Percentiles rank a stretch among this genome's conserved stretches.
Conservation (phyloP, 2,888 invertebrate genomes). For the Poecilus cupreus region DNA sequence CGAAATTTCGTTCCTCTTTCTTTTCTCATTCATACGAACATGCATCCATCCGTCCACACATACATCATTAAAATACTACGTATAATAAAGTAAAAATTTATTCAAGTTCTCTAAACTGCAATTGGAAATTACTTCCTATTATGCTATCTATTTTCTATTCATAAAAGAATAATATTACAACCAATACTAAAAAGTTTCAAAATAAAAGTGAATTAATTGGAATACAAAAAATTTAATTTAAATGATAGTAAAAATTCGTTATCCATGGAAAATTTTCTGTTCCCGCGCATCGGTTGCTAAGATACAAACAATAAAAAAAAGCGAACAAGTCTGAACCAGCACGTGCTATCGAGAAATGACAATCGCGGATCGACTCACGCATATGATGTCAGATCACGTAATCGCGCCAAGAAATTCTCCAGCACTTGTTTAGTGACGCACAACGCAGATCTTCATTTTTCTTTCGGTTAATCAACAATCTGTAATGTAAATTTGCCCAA, state of each 20-base stretch:
- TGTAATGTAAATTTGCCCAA: not conserved
- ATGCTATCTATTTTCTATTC: too few relatives aligned
- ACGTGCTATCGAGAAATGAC: slow-evolving; percentile 24
- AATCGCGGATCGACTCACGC: slow-evolving; percentile 29
- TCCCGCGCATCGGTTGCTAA: slow-evolving; percentile 16
- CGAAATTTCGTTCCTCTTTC: too few relatives aligned
- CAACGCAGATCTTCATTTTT: not conserved
- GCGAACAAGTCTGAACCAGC: slow-evolving; percentile 34
- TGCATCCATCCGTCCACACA: too few relatives aligned
- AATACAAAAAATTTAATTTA: not conserved
- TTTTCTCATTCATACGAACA: too few relatives aligned
- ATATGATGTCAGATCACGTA: slow-evolving; percentile 18
- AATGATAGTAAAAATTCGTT: slow-evolving; percentile 13
- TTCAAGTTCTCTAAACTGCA: too few relatives aligned
- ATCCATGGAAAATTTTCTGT: slow-evolving; percentile 11
- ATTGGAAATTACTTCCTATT: too few relatives aligned
- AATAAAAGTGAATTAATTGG: too few relatives aligned
- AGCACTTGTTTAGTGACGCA: slow-evolving; percentile 5
- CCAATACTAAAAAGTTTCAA: too few relatives aligned
- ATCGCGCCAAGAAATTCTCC: not conserved
- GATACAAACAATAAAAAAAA: slow-evolving; percentile 10
- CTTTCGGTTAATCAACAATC: not conserved
- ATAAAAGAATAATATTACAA: too few relatives aligned
- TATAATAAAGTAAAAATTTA: too few relatives aligned
- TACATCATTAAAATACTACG: too few relatives aligned